phyloP scores from a whole-genome alignment of 2,113 vertebrate species.

The Eptesicus fuscus region DNA sequence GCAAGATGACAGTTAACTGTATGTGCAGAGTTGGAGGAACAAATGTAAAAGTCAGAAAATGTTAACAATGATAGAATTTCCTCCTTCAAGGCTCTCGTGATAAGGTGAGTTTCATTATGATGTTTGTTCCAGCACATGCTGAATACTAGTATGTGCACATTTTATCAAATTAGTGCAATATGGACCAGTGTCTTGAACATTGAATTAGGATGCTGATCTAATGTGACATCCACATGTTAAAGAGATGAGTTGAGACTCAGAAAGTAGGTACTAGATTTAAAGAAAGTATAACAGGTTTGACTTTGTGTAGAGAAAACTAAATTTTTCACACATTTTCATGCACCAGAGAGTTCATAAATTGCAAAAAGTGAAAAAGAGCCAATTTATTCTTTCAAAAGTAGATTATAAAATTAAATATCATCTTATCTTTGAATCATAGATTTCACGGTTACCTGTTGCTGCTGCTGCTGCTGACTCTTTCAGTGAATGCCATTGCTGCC shows the following conservation, averaged over 20 bases:
- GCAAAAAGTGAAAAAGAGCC: neutral
- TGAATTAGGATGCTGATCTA: neutral
- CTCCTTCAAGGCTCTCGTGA: neutral
- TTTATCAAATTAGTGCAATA: neutral
- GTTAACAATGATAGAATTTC: neutral
- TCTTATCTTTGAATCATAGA: neutral
- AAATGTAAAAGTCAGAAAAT: neutral
- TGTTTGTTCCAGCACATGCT: neutral
- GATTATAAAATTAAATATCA: neutral
- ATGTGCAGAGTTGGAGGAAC: neutral
- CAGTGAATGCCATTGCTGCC: conserved; percentile 61
- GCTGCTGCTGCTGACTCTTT: neutral
- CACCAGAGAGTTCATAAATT: neutral
- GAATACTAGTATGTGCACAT: neutral
- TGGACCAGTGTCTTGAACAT: neutral
- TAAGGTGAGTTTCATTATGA: neutral
- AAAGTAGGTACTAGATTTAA: neutral
- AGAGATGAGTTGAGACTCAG: neutral
- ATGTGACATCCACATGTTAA: neutral
- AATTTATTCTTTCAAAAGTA: neutral
- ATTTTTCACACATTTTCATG: neutral
- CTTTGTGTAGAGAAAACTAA: neutral
- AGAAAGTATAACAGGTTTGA: neutral
- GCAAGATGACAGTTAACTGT: neutral
- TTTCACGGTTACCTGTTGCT: conserved; percentile 58